Conservation (phyloP, 53 echinoderm and acorn worm species). For the Henricia sp. region DNA sequence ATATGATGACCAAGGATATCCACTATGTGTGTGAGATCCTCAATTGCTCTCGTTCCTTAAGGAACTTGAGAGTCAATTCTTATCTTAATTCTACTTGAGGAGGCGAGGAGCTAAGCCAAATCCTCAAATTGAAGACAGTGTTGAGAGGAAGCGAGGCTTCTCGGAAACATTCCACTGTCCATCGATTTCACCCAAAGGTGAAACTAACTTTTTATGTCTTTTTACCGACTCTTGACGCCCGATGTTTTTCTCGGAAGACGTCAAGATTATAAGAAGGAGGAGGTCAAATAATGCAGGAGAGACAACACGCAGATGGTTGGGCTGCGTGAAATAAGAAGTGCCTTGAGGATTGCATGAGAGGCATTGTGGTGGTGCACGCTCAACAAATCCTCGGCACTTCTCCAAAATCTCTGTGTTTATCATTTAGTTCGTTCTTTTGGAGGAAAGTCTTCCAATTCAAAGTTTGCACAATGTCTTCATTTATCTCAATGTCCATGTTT, state of each 20-base stretch:
- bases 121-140: conserved; percentile 43
- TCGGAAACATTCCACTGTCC: conserved; percentile 59
- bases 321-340: conserved; percentile 22
- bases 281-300: not conserved
- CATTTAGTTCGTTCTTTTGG: conserved; percentile 25
- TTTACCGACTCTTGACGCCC: conserved; percentile 42
- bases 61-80: conserved; percentile 31
- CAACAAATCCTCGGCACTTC: conserved; percentile 18
- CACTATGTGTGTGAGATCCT: conserved; percentile 36
- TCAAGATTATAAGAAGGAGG: conserved; percentile 35
- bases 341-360: conserved; percentile 20
- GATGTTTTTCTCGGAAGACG: conserved; percentile 49
- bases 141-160: conserved; percentile 52
- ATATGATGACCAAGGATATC: conserved; percentile 57
- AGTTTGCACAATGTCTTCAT: not conserved
- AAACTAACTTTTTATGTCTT: conserved; percentile 31
- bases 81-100: conserved; percentile 20
- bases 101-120: not conserved
- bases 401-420: not conserved
- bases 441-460: conserved; percentile 22
- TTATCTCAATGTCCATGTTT: not conserved
- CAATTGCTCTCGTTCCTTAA: conserved; percentile 25
- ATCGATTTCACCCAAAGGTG: conserved; percentile 3
- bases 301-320: conserved; percentile 28
- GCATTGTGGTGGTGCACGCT: conserved; percentile 57